phyloP scores from a whole-genome alignment of 2,797 vertebrate genomes.

The Bucorvus abyssinicus region DNA sequence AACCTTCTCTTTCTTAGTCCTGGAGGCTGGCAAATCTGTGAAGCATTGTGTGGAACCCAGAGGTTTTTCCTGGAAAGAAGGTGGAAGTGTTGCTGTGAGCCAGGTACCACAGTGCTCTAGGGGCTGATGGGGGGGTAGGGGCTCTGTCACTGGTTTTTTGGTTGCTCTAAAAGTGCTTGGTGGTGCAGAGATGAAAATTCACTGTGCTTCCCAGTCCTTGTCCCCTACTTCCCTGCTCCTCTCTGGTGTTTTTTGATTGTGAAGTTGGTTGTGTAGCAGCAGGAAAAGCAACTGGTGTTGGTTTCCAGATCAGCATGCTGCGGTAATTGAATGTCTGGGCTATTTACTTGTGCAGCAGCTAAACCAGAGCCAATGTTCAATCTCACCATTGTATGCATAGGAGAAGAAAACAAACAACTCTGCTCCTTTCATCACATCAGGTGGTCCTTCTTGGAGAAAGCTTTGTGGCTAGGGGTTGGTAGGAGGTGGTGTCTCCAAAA shows the following conservation, averaged over 20 bases:
- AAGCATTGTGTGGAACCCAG: fast-evolving
- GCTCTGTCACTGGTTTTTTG: not conserved
- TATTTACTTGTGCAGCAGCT: not conserved
- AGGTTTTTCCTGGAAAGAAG: not conserved
- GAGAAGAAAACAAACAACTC: conserved; percentile 7
- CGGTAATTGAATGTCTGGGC: not conserved
- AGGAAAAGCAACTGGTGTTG: not conserved
- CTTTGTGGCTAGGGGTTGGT: not conserved
- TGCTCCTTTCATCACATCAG: conserved; percentile 28
- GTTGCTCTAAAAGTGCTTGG: not conserved
- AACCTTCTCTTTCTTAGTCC: fast-evolving
- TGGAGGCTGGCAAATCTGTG: fast-evolving
- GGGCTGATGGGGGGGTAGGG: not conserved
- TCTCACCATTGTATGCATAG: conserved; percentile 54
- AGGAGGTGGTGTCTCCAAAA: not conserved
- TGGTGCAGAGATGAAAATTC: not conserved
- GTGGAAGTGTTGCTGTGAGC: not conserved
- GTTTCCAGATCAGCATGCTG: not conserved
- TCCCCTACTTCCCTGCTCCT: not conserved
- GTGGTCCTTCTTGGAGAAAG: conserved; percentile 6
- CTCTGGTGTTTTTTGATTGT: not conserved
- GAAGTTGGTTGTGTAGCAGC: not conserved
- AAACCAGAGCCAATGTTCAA: not conserved
- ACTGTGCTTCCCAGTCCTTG: not conserved
- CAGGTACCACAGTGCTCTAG: not conserved